Conservation (phyloP, 1,140 invertebrate genomes). For the Epicauta chinensis region DNA sequence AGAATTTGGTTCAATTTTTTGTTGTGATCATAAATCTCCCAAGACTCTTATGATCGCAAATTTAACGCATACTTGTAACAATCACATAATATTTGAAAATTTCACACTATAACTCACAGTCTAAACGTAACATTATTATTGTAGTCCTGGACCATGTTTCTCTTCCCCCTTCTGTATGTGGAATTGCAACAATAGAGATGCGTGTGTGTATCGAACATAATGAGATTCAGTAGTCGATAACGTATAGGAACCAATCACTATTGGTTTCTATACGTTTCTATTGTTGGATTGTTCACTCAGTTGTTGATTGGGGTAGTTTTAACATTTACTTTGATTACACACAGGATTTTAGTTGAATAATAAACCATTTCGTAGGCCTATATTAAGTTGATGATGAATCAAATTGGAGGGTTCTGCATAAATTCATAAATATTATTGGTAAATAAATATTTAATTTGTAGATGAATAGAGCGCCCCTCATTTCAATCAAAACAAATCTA, state of each 20-base stretch:
- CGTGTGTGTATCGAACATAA: conserved; percentile 32
- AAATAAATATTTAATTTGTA: too few species aligned
- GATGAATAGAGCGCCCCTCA: too few species aligned
- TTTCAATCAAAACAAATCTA: too few species aligned
- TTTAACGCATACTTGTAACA: conserved; percentile 11
- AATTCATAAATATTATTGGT: too few species aligned
- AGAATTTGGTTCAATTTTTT: background rate
- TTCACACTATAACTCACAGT: conserved; percentile 23
- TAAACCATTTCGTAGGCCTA: too few species aligned
- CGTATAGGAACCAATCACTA: conserved; percentile 32
- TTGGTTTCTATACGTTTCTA: conserved; percentile 28
- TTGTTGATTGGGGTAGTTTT: conserved; percentile 21
- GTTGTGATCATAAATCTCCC: too few species aligned
- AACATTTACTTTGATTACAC: background rate
- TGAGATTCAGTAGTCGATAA: conserved; percentile 36
- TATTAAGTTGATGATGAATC: too few species aligned
- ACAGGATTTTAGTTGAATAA: background rate
- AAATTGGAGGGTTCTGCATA: too few species aligned
- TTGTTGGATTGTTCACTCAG: conserved; percentile 26
- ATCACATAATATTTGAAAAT: conserved; percentile 15
- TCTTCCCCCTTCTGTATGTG: conserved; percentile 20
- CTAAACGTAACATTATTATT: conserved; percentile 1
- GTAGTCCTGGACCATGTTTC: conserved; percentile 7
- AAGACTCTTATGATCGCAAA: too few species aligned
- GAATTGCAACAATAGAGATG: conserved; percentile 31